Evolutionary conservation across 2,888 invertebrate species (phyloP).

Genomic region (Phengaris arion): DNA sequence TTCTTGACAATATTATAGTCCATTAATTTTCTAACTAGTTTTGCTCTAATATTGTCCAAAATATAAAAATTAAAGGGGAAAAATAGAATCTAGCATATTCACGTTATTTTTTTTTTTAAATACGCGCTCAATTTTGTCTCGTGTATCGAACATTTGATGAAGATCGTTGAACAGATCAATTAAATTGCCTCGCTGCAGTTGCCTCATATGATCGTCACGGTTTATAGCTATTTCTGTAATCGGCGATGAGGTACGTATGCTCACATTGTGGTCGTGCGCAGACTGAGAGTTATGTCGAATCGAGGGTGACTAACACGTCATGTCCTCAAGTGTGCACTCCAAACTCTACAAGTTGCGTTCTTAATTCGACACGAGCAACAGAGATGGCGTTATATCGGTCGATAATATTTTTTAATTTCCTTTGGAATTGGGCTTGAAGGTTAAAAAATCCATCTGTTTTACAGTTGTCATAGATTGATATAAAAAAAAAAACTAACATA

Average conservation of each 20-base stretch:
- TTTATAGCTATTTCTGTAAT: conserved; percentile 16
- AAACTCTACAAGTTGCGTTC: not conserved
- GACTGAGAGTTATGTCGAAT: conserved; percentile 1
- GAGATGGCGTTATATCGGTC: not conserved
- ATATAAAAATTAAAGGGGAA: not conserved
- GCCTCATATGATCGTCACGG: not conserved
- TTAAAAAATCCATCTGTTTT: not conserved
- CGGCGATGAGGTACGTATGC: conserved; percentile 18
- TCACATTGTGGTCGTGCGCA: conserved; percentile 15
- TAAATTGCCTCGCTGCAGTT: not conserved
- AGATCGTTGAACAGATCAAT: not conserved
- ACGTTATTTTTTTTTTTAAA: not conserved
- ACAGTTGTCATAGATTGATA: not conserved
- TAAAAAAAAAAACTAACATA: not conserved
- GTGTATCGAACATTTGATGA: not conserved
- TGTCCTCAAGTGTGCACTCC: conserved; percentile 9
- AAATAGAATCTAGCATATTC: not conserved
- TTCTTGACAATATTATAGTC: not conserved
- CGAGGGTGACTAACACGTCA: conserved; percentile 20
- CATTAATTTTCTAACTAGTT: not conserved
- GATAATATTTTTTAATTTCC: not conserved
- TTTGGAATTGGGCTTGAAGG: not conserved
- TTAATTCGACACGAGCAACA: not conserved
- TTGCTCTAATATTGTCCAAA: too few species aligned
- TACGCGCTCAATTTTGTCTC: not conserved